Percentiles rank a stretch among this genome's conserved stretches.
Evolutionary conservation across 2,888 invertebrate species (phyloP).

Genomic region (Cremastinae sp.): DNA sequence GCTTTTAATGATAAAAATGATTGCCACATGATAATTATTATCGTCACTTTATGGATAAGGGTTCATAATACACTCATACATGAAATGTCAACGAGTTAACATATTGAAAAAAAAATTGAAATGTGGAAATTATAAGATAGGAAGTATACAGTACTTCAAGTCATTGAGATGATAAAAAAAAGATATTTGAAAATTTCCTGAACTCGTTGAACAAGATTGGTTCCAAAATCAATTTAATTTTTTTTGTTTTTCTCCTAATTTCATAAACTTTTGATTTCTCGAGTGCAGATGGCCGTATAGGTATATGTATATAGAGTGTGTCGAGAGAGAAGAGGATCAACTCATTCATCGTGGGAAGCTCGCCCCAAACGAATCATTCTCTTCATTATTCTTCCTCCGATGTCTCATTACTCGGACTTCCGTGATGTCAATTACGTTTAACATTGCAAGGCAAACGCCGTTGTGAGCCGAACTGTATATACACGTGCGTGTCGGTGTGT

Average conservation of each 20-base stretch:
- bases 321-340: slow-evolving; percentile 44
- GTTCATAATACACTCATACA: too few species aligned
- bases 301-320: slow-evolving; percentile 17
- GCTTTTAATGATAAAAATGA: too few species aligned
- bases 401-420: slow-evolving; percentile 66
- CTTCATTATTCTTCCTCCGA: slow-evolving; percentile 64
- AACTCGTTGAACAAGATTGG: too few species aligned
- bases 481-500: slow-evolving; percentile 19
- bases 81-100: too few species aligned
- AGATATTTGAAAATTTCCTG: too few species aligned
- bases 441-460: slow-evolving; percentile 54
- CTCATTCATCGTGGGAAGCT: slow-evolving; percentile 65
- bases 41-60: too few species aligned
- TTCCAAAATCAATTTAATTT: too few species aligned
- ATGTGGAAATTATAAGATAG: too few species aligned
- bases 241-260: not conserved
- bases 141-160: too few species aligned
- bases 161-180: too few species aligned
- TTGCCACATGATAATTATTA: too few species aligned
- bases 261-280: not conserved
- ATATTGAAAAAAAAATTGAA: too few species aligned
- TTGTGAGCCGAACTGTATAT: not conserved
- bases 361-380: slow-evolving; percentile 64
- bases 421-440: slow-evolving; percentile 67
- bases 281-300: slow-evolving; percentile 20